phyloP scores from a whole-genome alignment of 2,888 invertebrate genomes.

The Leucania comma region DNA sequence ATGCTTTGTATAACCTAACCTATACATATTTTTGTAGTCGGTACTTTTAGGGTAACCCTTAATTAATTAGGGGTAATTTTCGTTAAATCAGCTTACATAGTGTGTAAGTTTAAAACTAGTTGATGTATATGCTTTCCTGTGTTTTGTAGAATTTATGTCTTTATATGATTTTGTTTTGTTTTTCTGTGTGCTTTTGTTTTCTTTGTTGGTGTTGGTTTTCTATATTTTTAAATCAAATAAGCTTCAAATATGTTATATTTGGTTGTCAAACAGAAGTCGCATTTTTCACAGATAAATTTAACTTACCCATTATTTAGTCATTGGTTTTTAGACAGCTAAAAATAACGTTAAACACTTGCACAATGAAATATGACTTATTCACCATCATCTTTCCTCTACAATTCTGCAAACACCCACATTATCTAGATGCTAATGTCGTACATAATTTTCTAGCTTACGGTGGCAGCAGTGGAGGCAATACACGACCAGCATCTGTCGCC shows the following conservation, averaged over 20 bases:
- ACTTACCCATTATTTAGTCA: not conserved
- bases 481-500: constrained; percentile 84
- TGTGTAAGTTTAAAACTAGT: constrained; percentile 4
- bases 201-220: constrained; percentile 33
- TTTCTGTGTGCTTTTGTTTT: constrained; percentile 47
- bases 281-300: not conserved
- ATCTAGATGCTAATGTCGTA: constrained; percentile 9
- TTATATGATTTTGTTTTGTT: constrained; percentile 16
- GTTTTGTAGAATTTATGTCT: constrained; percentile 11
- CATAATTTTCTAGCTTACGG: constrained; percentile 78
- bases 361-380: constrained; percentile 22
- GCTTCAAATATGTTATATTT: constrained; percentile 34
- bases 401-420: not conserved
- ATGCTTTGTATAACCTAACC: constrained; percentile 29
- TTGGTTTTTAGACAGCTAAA: not conserved
- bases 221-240: not conserved
- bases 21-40: constrained; percentile 1
- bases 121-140: constrained; percentile 14
- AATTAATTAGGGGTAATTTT: constrained; percentile 13
- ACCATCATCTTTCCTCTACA: not conserved
- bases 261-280: not conserved
- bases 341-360: too few relatives aligned
- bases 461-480: constrained; percentile 71
- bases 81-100: constrained; percentile 30
- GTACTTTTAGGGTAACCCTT: constrained; percentile 21